Evolutionary conservation across 2,888 invertebrate species (phyloP).

Genomic region (Eupithecia pulchellata): DNA sequence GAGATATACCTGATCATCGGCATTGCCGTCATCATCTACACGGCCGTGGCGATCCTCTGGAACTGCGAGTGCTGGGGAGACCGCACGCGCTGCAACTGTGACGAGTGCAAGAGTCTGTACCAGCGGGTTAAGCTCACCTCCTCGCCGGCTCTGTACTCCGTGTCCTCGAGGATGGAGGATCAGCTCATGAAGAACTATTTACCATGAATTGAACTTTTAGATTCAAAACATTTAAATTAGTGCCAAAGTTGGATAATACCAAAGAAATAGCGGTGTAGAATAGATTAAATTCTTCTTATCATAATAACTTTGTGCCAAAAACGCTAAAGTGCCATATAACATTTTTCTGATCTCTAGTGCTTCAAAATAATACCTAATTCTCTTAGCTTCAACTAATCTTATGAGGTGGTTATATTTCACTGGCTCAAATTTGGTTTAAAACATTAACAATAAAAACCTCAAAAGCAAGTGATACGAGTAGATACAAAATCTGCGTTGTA

Average conservation of each 20-base stretch:
- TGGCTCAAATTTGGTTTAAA: background rate
- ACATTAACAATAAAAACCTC: background rate
- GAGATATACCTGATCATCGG: constrained; percentile 77
- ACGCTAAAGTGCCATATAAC: background rate
- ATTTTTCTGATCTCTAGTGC: background rate
- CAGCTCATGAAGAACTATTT: constrained; percentile 48
- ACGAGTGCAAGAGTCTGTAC: constrained; percentile 71
- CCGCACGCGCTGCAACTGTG: constrained; percentile 70
- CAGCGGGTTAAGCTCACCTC: constrained; percentile 51
- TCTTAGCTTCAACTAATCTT: background rate
- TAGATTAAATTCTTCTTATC: too few relatives aligned
- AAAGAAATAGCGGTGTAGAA: background rate
- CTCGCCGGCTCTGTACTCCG: constrained; percentile 55
- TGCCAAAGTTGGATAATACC: background rate
- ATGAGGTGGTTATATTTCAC: background rate
- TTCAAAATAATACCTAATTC: background rate
- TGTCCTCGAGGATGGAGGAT: constrained; percentile 68
- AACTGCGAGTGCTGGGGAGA: constrained; percentile 71
- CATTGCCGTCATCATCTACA: constrained; percentile 74
- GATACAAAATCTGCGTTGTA: background rate
- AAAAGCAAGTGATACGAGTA: too few relatives aligned
- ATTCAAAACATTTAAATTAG: background rate
- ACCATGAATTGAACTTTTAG: constrained; percentile 17
- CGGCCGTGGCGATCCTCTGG: constrained; percentile 62
- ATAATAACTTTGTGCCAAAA: constrained; percentile 5